A percentile compares a stretch with the other conserved stretches of the same genome.
Evolutionary conservation across 2,797 vertebrate genomes (phyloP).

Genomic region (Leontocebus nigricollis): DNA sequence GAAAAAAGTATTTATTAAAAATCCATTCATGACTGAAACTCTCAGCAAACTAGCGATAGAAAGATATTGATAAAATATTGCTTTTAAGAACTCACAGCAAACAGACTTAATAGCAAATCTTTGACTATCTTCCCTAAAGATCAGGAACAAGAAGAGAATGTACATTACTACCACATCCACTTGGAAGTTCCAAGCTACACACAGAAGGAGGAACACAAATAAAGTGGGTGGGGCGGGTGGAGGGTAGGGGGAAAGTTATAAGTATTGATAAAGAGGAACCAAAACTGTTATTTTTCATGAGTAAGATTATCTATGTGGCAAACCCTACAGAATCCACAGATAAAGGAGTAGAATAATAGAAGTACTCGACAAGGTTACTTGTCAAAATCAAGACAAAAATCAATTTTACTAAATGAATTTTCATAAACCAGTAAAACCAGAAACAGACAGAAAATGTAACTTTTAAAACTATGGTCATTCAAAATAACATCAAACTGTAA

Average conservation of each 20-base stretch:
- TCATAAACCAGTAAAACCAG: background rate
- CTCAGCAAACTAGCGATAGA: background rate
- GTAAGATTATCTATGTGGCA: background rate
- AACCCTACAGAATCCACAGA: background rate
- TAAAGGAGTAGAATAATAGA: background rate
- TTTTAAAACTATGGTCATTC: background rate
- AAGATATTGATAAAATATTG: background rate
- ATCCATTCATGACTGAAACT: background rate
- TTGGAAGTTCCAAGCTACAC: background rate
- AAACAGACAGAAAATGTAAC: background rate
- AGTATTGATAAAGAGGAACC: background rate
- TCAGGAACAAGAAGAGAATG: background rate
- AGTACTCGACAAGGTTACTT: background rate
- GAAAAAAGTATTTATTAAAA: background rate
- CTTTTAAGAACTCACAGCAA: background rate
- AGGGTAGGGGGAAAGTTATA: background rate
- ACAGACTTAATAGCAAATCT: background rate
- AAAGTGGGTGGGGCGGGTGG: background rate
- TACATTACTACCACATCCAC: background rate
- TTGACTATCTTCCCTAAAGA: background rate
- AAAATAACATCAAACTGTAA: slow-evolving; percentile 10
- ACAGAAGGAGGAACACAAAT: background rate
- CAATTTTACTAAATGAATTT: background rate
- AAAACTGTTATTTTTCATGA: background rate
- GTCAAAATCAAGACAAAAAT: background rate